Evolutionary conservation across 2,888 invertebrate genomes (phyloP).

Genomic region (Stenoptilia bipunctidactyla): DNA sequence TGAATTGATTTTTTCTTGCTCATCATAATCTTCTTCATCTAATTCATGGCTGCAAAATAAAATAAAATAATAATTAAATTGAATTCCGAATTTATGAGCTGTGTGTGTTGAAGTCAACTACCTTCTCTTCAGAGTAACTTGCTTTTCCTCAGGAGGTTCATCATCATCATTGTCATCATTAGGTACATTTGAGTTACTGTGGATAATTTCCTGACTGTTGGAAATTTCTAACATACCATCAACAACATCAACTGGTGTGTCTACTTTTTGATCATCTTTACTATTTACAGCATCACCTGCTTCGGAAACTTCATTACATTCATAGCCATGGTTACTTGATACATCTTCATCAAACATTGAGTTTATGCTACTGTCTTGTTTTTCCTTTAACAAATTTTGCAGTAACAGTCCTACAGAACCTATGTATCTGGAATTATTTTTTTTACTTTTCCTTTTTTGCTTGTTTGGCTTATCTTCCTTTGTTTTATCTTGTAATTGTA

Average conservation of each 20-base stretch:
- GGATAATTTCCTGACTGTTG: slow-evolving; percentile 6
- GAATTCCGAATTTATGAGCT: too few relatives aligned
- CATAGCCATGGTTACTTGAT: too few relatives aligned
- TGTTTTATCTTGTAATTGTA: slow-evolving; percentile 37
- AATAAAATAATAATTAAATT: too few relatives aligned
- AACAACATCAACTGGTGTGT: slow-evolving; percentile 16
- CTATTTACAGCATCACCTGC: slow-evolving; percentile 32
- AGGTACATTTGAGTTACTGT: slow-evolving; percentile 16
- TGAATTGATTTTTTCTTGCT: slow-evolving; percentile 64
- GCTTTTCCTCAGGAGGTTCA: slow-evolving; percentile 62
- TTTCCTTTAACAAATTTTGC: slow-evolving; percentile 64
- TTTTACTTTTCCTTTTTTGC: slow-evolving; percentile 33
- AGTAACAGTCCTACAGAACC: slow-evolving; percentile 72
- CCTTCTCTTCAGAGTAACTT: slow-evolving; percentile 69
- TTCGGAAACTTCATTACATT: slow-evolving; percentile 16
- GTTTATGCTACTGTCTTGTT: slow-evolving; percentile 22
- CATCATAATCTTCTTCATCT: slow-evolving; percentile 49
- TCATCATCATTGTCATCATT: slow-evolving; percentile 54
- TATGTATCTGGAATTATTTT: slow-evolving; percentile 33
- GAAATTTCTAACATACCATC: slow-evolving; percentile 13
- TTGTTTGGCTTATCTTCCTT: slow-evolving; percentile 28
- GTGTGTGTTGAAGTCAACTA: slow-evolving; percentile 24
- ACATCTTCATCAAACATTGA: too few relatives aligned
- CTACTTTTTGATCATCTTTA: slow-evolving; percentile 17
- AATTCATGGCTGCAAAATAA: slow-evolving; percentile 63